phyloP scores from a whole-genome alignment of 2,888 invertebrate species.

The Caradrina clavipalpis region DNA sequence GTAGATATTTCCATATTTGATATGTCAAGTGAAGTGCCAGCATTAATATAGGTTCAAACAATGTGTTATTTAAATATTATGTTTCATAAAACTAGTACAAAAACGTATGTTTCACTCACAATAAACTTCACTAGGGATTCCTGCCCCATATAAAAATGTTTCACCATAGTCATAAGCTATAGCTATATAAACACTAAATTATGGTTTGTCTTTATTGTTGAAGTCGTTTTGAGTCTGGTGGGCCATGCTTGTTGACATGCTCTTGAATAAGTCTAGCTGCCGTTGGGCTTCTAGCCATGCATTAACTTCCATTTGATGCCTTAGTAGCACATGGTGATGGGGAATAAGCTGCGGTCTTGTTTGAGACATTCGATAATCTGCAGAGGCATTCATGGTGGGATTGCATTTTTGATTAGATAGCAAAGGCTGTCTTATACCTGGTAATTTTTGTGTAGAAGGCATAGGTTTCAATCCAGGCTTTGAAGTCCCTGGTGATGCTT shows the following conservation, averaged over 20 bases:
- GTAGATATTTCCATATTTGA: not conserved
- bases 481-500: constrained; percentile 80
- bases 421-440: constrained; percentile 80
- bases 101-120: constrained; percentile 28
- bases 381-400: constrained; percentile 72
- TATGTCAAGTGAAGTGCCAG: not conserved
- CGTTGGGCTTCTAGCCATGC: constrained; percentile 85
- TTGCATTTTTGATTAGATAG: constrained; percentile 75
- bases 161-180: not conserved
- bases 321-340: constrained; percentile 73
- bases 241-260: constrained; percentile 80
- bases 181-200: constrained; percentile 45
- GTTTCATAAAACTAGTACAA: constrained; percentile 10
- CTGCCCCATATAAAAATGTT: constrained; percentile 20
- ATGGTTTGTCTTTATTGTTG: constrained; percentile 83
- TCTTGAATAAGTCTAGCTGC: constrained; percentile 84
- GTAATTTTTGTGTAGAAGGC: constrained; percentile 76
- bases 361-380: constrained; percentile 76
- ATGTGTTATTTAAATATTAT: not conserved
- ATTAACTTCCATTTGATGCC: constrained; percentile 86
- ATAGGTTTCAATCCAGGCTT: constrained; percentile 79
- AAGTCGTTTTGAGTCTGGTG: constrained; percentile 84
- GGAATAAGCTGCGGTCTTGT: constrained; percentile 74
- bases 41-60: constrained; percentile 4
- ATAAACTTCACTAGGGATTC: constrained; percentile 30